Percentiles rank a stretch among this genome's conserved stretches.
These are phyloP conservation scores for Drosophila neocordata DNA, from an alignment of 1,140 invertebrate species.

Conservation along the genomic window DNA sequence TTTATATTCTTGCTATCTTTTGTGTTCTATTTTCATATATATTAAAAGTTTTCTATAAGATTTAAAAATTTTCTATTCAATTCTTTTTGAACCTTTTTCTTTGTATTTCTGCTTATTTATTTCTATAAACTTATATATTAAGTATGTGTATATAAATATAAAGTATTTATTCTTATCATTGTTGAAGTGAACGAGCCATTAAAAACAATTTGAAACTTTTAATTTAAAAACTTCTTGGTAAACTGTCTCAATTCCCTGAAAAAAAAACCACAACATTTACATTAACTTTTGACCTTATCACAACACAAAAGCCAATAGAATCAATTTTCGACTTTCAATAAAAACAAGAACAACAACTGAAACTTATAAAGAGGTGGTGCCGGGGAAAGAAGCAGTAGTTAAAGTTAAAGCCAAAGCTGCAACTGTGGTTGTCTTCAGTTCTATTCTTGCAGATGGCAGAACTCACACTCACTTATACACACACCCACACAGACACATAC, in stretches of 20 bases:
- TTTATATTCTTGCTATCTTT: no score
- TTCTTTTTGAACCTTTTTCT: no score
- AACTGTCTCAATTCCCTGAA: conserved; percentile 56
- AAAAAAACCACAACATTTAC: conserved; percentile 71
- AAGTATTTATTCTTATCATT: neutral
- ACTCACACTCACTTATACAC: neutral
- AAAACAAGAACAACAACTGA: conserved; percentile 26
- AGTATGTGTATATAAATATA: neutral
- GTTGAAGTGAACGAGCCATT: neutral
- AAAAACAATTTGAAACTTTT: conserved; percentile 56
- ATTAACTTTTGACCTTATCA: conserved; percentile 78
- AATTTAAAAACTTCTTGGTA: conserved; percentile 59
- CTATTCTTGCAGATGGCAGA: conserved; percentile 15
- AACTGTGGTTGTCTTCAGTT: neutral
- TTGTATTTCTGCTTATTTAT: no score
- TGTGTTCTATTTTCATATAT: no score
- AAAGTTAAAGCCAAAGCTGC: conserved; percentile 5
- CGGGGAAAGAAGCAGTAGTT: neutral
- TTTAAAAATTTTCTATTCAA: no score
- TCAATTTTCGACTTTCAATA: conserved; percentile 58
- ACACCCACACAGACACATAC: no score
- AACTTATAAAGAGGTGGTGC: neutral
- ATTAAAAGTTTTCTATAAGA: no score
- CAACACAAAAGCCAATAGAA: conserved; percentile 72
- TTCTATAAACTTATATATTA: no score